Evolutionary conservation across 2,113 vertebrate genomes (phyloP), one percentile per base, ranked within the genome.

Genomic region (Ceratotherium simum): DNA sequence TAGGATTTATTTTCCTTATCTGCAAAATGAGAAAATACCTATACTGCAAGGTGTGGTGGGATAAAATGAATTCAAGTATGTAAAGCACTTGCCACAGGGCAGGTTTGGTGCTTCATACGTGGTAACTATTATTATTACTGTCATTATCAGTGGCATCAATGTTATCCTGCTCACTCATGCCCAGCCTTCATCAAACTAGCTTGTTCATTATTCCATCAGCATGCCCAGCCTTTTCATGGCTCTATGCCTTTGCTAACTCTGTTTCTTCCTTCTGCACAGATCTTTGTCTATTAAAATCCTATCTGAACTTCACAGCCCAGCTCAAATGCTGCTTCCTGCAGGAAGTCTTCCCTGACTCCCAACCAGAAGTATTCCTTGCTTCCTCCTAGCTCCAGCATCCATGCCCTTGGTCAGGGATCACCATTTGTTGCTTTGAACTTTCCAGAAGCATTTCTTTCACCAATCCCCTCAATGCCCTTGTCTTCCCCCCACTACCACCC

Each of bases 1-100:
- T 89, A 64, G 73, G 81, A 86, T 78, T 96, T 60, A 56, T 65
- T 97, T 97, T 88, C 81, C 65, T 96, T 91, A 81, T 73, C 25
- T 93, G 42, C 33, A 93, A 93, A 97, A 76, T 48, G 62, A 85
- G 51, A 56, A 93, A 91, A 89, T 86, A 91, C 36, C 51, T 91
- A 73, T 89, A 48, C 72, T 64, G 21, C 36, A 87, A 89, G n/a
- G 29, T 60, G 6, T 89, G 31, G 85, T 81, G 31, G 72, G 36
- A 81, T 54, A 81, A 92, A 96, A 93, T 58, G 17, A 83, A 93
- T 80, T 91, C 60, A 91, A 70, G 64, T 56, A 88, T 62, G 46
- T 54, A 89, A 93, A 81, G 58, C 33, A 88, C 80, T 80, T 81
- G 69, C 33, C 70, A 84, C 39, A 31, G 56, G 58, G 18, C 29